Evolutionary conservation across 2,113 vertebrate species (phyloP).

Genomic region (Cervus canadensis): DNA sequence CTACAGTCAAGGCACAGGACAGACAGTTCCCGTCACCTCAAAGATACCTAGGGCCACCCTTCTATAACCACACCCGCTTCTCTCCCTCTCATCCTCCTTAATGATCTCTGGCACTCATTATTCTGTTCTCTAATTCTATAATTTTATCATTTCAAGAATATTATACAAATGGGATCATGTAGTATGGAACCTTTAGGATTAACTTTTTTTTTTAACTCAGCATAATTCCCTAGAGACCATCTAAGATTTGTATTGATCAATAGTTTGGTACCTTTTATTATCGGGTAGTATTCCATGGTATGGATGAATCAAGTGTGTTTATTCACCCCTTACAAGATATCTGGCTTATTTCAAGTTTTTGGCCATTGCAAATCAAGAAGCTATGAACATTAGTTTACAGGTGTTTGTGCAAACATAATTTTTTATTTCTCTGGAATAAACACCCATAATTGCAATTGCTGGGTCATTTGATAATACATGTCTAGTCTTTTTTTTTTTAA

Average conservation of each 20-base stretch:
- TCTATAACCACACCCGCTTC: neutral
- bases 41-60: neutral
- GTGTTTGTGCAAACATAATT: neutral
- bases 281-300: neutral
- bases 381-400: neutral
- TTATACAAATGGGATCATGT: neutral
- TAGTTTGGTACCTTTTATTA: neutral
- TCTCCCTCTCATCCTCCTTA: neutral
- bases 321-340: neutral
- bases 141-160: neutral
- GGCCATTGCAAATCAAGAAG: neutral
- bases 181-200: neutral
- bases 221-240: neutral
- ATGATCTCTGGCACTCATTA: neutral
- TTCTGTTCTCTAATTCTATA: neutral
- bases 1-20: neutral
- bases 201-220: neutral
- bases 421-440: neutral
- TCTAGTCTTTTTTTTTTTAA: neutral
- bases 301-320: neutral
- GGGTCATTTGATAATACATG: neutral
- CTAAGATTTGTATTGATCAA: neutral
- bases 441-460: neutral
- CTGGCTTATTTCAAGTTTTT: neutral
- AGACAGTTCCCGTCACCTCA: neutral